Evolutionary conservation across 2,888 invertebrate species (phyloP).

Genomic region (Acronicta psi): DNA sequence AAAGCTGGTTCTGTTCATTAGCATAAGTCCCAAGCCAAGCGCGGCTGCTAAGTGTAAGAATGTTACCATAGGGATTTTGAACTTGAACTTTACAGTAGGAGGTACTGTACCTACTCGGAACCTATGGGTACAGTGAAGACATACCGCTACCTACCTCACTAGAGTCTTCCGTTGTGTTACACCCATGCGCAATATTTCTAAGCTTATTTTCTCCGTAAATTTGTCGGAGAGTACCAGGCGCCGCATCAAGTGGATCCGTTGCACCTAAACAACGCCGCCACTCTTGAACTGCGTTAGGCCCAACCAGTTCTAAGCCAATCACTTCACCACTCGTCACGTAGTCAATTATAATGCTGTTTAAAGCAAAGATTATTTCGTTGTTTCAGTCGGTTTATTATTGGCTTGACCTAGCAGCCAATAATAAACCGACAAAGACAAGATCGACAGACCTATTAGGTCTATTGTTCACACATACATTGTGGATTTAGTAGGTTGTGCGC

Average conservation of each 20-base stretch:
- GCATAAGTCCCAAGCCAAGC: no score
- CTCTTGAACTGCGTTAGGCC: slow-evolving; percentile 90
- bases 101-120: no score
- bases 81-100: not conserved
- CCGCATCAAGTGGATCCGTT: slow-evolving; percentile 89
- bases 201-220: slow-evolving; percentile 91
- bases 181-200: slow-evolving; percentile 92
- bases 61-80: no score
- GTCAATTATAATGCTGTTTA: slow-evolving; percentile 88
- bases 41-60: no score
- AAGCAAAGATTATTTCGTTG: not conserved
- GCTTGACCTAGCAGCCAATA: no score
- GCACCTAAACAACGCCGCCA: slow-evolving; percentile 91
- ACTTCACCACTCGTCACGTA: slow-evolving; percentile 92
- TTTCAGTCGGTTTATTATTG: no score
- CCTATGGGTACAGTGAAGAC: not conserved
- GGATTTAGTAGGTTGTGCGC: no score
- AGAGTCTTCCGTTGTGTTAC: slow-evolving; percentile 89
- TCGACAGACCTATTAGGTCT: no score
- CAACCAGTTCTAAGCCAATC: slow-evolving; percentile 93
- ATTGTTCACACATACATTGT: no score
- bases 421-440: no score
- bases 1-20: no score
- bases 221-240: slow-evolving; percentile 90
- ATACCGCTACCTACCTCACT: slow-evolving; percentile 60